Evolutionary conservation across 2,888 invertebrate genomes (phyloP), one percentile per base, ranked within the genome.

Genomic region (Chaetoderma sp.): DNA sequence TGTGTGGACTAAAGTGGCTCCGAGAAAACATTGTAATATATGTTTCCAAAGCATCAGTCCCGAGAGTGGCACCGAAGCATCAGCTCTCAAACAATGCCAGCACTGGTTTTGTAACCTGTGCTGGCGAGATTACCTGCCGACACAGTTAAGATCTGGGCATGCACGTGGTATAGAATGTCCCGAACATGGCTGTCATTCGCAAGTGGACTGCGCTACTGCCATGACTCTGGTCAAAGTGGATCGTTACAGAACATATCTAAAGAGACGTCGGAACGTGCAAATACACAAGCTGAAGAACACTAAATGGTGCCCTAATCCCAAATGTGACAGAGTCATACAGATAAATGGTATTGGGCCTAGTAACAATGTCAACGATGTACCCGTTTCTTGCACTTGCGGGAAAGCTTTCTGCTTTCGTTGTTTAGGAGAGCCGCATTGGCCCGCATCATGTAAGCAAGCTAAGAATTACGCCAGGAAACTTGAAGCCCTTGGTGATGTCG

Each of bases 361-460:
- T n/a, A 21, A 4, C 2, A 42, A 21, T n/a, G 49, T 25, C 6
- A 3, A 21, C 27, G 10, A 23, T 21, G 27, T 49, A 27, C 27
- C 23, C 13, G 63, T 70, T 6, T 32, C 23, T 10, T 77, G 77
- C 55, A 23, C 27, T 39, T 77, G 77, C 60, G 62, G 68, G n/a
- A 56, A 36, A 13, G 60, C 44, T 2, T 75, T 72, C 68, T 77
- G 77, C 56, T 61, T 73, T 39, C 18, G 63, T 8, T 77, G 77
- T 54, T 67, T 64, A 10, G 25, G 49, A 25, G 67, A 63, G n/a
- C 59, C 73, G n/a, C 77, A 77, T 65, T 77, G 76, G 77, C 77
- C 77, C 1, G 56, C 70, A 8, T 60, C 67, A 6, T 77, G 77
- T 61, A 28, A 63, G 4, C 71, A 74, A 60, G 64, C 62, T 21